A percentile compares a stretch with the other conserved stretches of the same genome.
phyloP scores from a whole-genome alignment of 2,888 invertebrate species.

The Nezara viridula region DNA sequence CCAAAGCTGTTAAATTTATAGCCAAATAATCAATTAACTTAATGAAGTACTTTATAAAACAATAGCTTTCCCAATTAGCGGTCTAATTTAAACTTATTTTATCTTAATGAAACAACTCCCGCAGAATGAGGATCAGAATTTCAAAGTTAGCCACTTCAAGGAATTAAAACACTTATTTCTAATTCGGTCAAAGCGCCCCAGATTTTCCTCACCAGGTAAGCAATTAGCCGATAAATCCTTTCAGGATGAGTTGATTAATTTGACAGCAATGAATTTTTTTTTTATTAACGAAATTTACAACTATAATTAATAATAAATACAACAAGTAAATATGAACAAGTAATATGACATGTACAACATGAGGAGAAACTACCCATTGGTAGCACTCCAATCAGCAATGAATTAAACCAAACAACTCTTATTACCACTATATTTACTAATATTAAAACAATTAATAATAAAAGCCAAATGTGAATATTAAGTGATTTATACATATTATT shows the following conservation, averaged over 20 bases:
- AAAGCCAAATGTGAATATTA: too few species aligned
- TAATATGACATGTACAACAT: too few species aligned
- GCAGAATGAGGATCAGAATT: background rate
- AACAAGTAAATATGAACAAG: too few species aligned
- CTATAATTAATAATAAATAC: too few species aligned
- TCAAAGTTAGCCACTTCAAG: background rate
- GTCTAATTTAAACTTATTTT: constrained; percentile 10
- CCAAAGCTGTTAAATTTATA: background rate
- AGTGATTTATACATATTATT: too few species aligned
- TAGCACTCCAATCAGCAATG: too few species aligned
- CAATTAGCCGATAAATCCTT: background rate
- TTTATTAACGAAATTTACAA: too few species aligned
- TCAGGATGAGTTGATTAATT: background rate
- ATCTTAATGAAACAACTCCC: background rate
- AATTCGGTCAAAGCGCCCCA: background rate
- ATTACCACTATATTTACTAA: too few species aligned
- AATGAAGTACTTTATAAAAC: constrained; percentile 37
- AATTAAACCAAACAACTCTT: too few species aligned
- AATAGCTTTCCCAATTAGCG: constrained; percentile 26
- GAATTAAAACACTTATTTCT: constrained; percentile 27
- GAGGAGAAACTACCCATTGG: too few species aligned
- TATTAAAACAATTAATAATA: too few species aligned
- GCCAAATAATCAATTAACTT: constrained; percentile 12
- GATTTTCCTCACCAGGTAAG: background rate
- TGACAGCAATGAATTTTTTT: background rate